Evolutionary conservation across 2,888 invertebrate species (phyloP).

Genomic region (Sesamia inferens): DNA sequence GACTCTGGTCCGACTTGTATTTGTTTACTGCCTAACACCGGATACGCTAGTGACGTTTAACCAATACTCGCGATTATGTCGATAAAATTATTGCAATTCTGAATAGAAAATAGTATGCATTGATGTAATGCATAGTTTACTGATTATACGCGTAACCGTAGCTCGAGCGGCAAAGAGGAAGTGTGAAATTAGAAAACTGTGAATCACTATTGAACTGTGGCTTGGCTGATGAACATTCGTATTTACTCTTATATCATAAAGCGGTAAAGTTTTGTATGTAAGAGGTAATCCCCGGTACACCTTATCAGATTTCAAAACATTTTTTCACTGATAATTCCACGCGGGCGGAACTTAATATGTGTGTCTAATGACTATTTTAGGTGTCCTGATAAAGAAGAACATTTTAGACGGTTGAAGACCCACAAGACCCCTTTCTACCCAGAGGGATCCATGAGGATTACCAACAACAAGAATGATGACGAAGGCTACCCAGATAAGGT

Average conservation of each 20-base stretch:
- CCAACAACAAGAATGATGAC: background rate
- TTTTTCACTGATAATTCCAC: too few species aligned
- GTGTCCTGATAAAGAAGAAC: background rate
- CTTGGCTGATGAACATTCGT: background rate
- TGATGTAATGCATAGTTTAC: conserved; percentile 12
- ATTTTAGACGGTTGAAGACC: background rate
- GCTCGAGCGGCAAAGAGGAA: conserved; percentile 28
- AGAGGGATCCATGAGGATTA: background rate
- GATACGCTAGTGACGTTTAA: conserved; percentile 38
- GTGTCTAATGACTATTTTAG: too few species aligned
- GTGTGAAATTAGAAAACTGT: conserved; percentile 42
- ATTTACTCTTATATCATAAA: background rate
- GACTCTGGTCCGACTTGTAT: background rate
- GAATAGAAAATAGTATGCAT: conserved; percentile 35
- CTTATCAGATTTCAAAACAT: background rate
- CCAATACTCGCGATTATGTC: conserved; percentile 35
- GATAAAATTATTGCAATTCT: conserved; percentile 28
- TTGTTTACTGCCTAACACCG: conserved; percentile 5
- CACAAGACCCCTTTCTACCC: too few species aligned
- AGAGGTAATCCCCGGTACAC: background rate
- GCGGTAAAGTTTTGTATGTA: background rate
- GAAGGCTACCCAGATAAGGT: background rate
- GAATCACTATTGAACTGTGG: conserved; percentile 15
- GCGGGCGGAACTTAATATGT: background rate
- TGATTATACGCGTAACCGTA: conserved; percentile 19